Conservation (phyloP, 2,888 invertebrate species). For the Nudaria mundana region DNA sequence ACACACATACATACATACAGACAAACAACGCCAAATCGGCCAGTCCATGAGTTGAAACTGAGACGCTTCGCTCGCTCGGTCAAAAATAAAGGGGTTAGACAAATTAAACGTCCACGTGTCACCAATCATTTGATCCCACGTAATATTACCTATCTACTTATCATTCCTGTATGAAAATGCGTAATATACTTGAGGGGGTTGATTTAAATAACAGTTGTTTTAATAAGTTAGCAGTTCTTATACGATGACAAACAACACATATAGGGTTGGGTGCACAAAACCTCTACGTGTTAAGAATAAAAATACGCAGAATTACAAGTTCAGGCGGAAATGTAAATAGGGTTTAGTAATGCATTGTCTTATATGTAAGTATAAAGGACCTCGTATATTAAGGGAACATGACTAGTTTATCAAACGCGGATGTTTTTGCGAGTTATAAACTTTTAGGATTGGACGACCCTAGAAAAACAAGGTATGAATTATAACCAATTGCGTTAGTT, state of each 20-base stretch:
- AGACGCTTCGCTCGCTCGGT: too few relatives aligned
- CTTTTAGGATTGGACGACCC: background rate
- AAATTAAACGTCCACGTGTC: too few relatives aligned
- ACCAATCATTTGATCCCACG: too few relatives aligned
- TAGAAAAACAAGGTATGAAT: background rate
- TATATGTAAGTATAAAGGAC: conserved; percentile 8
- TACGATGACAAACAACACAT: too few relatives aligned
- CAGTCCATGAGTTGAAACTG: too few relatives aligned
- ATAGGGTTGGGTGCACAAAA: too few relatives aligned
- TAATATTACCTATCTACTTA: too few relatives aligned
- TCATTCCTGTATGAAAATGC: background rate
- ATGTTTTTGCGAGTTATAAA: background rate
- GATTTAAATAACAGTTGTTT: conserved; percentile 3
- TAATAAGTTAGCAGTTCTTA: conserved; percentile 4
- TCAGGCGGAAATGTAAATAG: conserved; percentile 22
- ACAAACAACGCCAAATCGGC: too few relatives aligned
- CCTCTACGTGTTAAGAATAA: conserved; percentile 25
- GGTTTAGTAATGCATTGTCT: conserved; percentile 18
- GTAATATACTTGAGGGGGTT: background rate
- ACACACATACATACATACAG: too few relatives aligned
- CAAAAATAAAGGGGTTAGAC: too few relatives aligned
- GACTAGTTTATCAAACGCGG: background rate
- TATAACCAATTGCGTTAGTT: background rate
- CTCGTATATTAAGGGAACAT: background rate
- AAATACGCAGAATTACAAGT: conserved; percentile 10